Evolutionary conservation across 2,113 vertebrate species (phyloP), one percentile per base, ranked within the genome.

Genomic region (Marmota flaviventris): DNA sequence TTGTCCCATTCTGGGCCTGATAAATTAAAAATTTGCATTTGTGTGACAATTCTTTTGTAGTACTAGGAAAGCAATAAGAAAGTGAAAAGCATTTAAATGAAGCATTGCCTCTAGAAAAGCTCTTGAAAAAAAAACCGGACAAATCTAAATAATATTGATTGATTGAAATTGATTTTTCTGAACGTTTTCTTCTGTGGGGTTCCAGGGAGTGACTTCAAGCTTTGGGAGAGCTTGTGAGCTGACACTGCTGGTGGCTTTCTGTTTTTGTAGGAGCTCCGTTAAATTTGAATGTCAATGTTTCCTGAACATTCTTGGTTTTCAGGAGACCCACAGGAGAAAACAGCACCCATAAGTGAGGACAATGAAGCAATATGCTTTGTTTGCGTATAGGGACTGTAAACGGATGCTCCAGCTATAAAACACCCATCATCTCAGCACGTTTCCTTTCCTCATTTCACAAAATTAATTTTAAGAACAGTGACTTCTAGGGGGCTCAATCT

Each of bases 281-380:
- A 0, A 51, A 95, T 92, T 53, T 94, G 79, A 97, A 95, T 45
- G 42, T 93, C 88, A 85, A 24, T 73, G 67, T 70, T 91, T 97
- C 89, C 89, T 14, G 58, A 95, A 70, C 83, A 69, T 92, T 97
- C 73, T 87, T 27, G 89, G 93, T 84, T 97, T 95, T 91, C 96
- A 93, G 95, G 93, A 97, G 96, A 96, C 81, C 85, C 87, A 37
- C 89, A 17, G 0, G 76, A 63, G 92, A 53, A 82, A 97, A 94
- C 79, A 32, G 94, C 97, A 84, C 94, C 75, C 89, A 0, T 77
- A 63, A 94, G 86, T 95, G 91, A 77, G 96, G 96, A 97, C 89
- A 98, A 56, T 93, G 93, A 91, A 94, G 88, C 93, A 56, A 37
- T 75, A 93, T 95, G 93, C 94, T 97, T 97, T 96, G 81, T 97